Evolutionary conservation across 2,113 vertebrate species (phyloP), one percentile per base, ranked within the genome.

Genomic region (Varanus salvator): DNA sequence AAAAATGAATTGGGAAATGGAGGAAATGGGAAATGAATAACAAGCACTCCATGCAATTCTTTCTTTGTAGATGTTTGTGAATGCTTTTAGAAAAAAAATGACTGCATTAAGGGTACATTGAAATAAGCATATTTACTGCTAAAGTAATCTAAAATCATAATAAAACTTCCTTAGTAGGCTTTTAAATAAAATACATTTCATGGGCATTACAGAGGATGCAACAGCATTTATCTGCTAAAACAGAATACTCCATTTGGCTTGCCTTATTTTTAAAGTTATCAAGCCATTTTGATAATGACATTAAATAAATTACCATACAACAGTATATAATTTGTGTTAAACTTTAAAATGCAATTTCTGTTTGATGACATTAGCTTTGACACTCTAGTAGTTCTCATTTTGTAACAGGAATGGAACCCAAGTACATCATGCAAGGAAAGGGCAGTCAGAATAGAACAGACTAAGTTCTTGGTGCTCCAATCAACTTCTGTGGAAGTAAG

Each of bases 121-220:
- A 94, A 97, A 96, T 96, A 96, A 93, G 89, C 81, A 89, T 66
- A 91, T 92, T 94, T 92, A 95, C 92, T 96, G 90, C 92, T 91
- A 81, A 60, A 86, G 88, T 91, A 95, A 90, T 93, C 91, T 94
- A 89, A 93, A 92, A 95, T 93, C 91, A 87, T 86, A 95, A 95
- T 95, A 96, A 96, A 89, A 92, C 93, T 92, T 44, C 68, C 68
- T 90, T 83, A 94, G 92, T 91, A 78, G 84, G 87, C 87, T 94
- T 90, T 90, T 91, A 96, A 92, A 95, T 93, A 52, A 86, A 71
- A 84, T 77, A 89, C 69, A 89, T 92, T 83, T 95, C 92, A 80
- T 21, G 88, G 89, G 64, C 76, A 90, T 95, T 94, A 89, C 87
- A 85, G 85, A 94, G 91, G 90, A 89, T 80, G 60, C 86, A 84